phyloP scores from a whole-genome alignment of 2,113 vertebrate species.

The Danio rerio region GRCz12tu NC_133185.1:42653001-42653500 shows the following conservation, averaged over 20 bases:
- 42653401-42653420: conserved; percentile 41
- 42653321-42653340: background rate
- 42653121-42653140: background rate
- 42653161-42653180: background rate
- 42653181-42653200: background rate
- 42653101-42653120: background rate
- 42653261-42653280: background rate
- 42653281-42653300: background rate
- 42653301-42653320: conserved; percentile 16
- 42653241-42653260: background rate
- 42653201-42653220: background rate
- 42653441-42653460: conserved; percentile 48
- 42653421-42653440: conserved; percentile 50
- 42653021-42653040: no score
- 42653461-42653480: conserved; percentile 56
- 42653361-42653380: conserved; percentile 17
- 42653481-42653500: conserved; percentile 39
- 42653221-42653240: background rate
- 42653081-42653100: background rate
- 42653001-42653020: no score
- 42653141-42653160: no score
- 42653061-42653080: no score
- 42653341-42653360: conserved; percentile 5
- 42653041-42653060: no score
- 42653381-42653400: conserved; percentile 36